Base-by-base conservation (phyloP, 2,888 invertebrate genomes). In the Parascotia fuliginaria region DNA sequence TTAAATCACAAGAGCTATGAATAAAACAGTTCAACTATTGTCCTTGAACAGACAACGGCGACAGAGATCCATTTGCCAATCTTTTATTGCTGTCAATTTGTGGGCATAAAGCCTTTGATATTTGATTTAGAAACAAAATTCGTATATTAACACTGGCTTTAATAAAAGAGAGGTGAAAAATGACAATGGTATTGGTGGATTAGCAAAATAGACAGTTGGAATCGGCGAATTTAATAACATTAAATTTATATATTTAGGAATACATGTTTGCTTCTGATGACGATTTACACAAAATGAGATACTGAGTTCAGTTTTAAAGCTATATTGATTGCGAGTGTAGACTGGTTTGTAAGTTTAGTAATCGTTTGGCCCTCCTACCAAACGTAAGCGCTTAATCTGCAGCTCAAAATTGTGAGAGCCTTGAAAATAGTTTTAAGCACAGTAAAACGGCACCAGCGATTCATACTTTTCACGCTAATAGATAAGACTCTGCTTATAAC, bases 111-210 rank as follows among this genome's bases (percentile, higher is more conserved):
- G 65, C 60, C 51, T 65, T 66, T 64, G 54, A 63, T 69, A 75
- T 75, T 73, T 72, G 74, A 75, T 75, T 75, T 70, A 70, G 72
- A 63, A 72, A 60, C 54, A 64, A 61, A 73, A 64, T 62, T 60
- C 55, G 22, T 71, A 70, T 75, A 71, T 75, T 73, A 75, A 56
- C 51, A 54, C 46, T 46, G 44, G 52, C 51, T 71, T 60, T 63
- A 57, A 41, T 65, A 45, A 60, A 53, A 14, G 43, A 38, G 50
- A 62, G 57, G 59, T 58, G 63, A 33, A 43, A 43, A 59, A 46
- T 56, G 9, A 47, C 27, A 27, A 32, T 15, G 32, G 31, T 7
- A 13, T 31, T 31, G 31, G 31, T 38, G n/a, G 24, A 6, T 32
- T 37, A 24, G 9, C 14, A 24, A 19, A 44, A 43, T 37, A 28